Percentiles rank a stretch among this genome's conserved stretches.
Evolutionary conservation across 1,140 invertebrate genomes (phyloP).

Genomic region (Protaetia brevitarsis): DNA sequence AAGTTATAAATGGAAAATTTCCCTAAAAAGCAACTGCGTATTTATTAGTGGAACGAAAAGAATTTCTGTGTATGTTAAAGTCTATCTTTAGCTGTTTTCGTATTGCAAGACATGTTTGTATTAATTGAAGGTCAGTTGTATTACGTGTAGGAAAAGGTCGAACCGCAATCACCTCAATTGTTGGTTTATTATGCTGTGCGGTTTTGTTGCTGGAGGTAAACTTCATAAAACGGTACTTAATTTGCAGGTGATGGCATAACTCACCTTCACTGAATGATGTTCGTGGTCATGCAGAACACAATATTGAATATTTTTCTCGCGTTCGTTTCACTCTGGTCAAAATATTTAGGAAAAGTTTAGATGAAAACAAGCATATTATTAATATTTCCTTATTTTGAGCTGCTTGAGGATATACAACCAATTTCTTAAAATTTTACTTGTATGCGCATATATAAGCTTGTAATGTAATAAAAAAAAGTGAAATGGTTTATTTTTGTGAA

Average conservation of each 20-base stretch:
- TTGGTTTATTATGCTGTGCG: not conserved
- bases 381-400: too few species aligned
- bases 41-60: conserved; percentile 1
- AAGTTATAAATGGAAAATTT: conserved; percentile 7
- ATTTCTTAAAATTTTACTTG: too few species aligned
- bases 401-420: not conserved
- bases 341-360: too few species aligned
- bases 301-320: too few species aligned
- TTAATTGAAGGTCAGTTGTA: not conserved
- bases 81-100: conserved; percentile 1
- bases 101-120: conserved; percentile 9
- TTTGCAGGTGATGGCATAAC: too few species aligned
- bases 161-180: not conserved
- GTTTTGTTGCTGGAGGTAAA: not conserved
- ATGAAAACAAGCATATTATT: too few species aligned
- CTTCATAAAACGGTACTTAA: too few species aligned
- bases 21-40: not conserved
- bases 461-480: not conserved
- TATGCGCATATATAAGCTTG: not conserved
- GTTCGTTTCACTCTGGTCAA: too few species aligned
- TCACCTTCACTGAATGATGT: too few species aligned
- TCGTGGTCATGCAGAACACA: too few species aligned
- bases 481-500: not conserved
- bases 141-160: not conserved
- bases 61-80: not conserved